Evolutionary conservation across 2,113 vertebrate genomes (phyloP), one percentile per base, ranked within the genome.

Genomic region (Chauna torquata): DNA sequence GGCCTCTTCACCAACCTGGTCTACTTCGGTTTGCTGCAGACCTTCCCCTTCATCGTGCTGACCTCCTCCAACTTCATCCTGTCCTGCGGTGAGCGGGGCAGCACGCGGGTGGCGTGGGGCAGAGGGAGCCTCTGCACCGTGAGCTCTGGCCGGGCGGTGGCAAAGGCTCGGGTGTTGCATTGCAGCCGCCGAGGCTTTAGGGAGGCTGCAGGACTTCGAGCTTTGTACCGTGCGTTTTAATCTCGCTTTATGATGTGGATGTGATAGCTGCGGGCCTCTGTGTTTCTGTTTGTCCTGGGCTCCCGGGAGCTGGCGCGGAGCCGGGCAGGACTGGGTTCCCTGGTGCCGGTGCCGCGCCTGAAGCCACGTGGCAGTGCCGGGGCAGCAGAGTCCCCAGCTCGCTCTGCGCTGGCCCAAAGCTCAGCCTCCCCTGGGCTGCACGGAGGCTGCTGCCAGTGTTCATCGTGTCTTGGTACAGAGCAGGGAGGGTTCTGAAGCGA

Each of bases 1-100:
- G 99, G 99, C 44, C 99, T 99, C 89, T 99, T 99, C 98, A 99
- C 99, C 92, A 99, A 99, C 97, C 97, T 99, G 52, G 99, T 99
- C 58, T 99, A 99, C 97, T 99, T 99, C 5, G 99, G 99, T 49
- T 97, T 99, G 64, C 98, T 99, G 64, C 99, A 98, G 97, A 99
- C 99, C 7, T 99, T 99, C 97, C 99, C 99, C 25, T 99, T 99
- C 98, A 99, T 99, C 61, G 97, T 99, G 97, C 98, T 99, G 77
- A 99, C 99, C 45, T 99, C 99, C 12, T 99, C 99, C 32, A 99
- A 99, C 96, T 99, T 99, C 95, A 99, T 99, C 87, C 98, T 99
- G 23, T 99, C 99, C 4, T 99, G 99, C 12, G 99, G 99, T 99
- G 94, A 98, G 98, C 94, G 36, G 19, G 18, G 69, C 42, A 12